phyloP scores from a whole-genome alignment of 2,113 vertebrate species.

The Stegastes partitus region DNA sequence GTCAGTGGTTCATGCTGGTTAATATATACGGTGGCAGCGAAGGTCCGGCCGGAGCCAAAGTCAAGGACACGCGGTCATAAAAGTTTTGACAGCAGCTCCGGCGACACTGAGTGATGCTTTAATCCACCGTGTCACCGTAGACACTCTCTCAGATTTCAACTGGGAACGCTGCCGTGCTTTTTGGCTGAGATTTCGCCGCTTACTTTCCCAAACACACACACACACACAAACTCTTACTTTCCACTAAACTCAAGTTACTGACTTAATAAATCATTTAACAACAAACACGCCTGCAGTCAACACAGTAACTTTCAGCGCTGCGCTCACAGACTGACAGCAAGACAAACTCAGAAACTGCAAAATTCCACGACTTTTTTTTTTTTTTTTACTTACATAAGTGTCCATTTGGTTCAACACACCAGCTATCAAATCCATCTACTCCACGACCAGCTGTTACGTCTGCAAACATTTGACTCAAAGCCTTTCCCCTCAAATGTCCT shows the following conservation, averaged over 20 bases:
- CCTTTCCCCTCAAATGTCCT: neutral
- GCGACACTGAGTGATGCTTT: neutral
- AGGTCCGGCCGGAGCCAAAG: neutral
- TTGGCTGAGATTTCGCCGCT: constrained; percentile 32
- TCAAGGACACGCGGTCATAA: constrained; percentile 10
- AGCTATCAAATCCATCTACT: neutral
- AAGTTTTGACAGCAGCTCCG: constrained; percentile 5
- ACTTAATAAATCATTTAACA: constrained; percentile 55
- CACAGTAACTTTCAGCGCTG: neutral
- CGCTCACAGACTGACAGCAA: neutral
- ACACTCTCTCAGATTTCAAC: constrained; percentile 25
- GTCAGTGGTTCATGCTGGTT: constrained; percentile 30
- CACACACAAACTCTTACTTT: constrained; percentile 6
- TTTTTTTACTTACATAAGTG: neutral
- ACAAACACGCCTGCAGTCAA: constrained; percentile 38
- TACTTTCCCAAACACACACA: constrained; percentile 19
- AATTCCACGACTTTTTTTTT: neutral
- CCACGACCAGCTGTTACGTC: too few relatives aligned
- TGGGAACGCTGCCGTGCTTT: neutral
- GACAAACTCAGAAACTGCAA: neutral
- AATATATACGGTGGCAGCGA: constrained; percentile 4
- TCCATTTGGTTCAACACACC: neutral
- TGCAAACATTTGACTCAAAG: neutral
- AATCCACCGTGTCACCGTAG: neutral
- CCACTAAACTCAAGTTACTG: constrained; percentile 45